These are phyloP conservation scores for Enteromius argenteus DNA, from an alignment of 2,797 vertebrate genomes.

Conservation along the genomic window DNA sequence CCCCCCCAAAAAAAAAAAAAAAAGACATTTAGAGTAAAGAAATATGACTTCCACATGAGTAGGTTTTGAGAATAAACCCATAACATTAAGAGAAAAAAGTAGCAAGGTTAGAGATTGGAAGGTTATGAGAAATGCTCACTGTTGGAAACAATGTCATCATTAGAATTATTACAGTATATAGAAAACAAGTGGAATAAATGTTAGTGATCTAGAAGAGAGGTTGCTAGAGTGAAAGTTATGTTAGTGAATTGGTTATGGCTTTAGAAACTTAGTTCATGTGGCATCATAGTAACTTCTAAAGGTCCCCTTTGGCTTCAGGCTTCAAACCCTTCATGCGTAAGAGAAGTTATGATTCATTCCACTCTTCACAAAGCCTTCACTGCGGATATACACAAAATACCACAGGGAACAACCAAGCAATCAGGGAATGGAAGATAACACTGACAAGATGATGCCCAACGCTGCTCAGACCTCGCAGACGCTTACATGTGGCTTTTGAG, in stretches of 20 bases:
- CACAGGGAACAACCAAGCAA: conserved; percentile 35
- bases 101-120: background rate
- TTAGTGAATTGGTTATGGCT: background rate
- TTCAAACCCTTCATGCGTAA: background rate
- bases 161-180: background rate
- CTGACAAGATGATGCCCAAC: conserved; percentile 34
- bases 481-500: conserved; percentile 30
- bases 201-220: background rate
- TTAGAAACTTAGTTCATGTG: background rate
- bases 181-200: background rate
- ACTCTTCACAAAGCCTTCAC: background rate
- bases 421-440: conserved; percentile 40
- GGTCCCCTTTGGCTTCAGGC: background rate
- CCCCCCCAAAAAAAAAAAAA: no score
- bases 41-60: background rate
- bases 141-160: background rate
- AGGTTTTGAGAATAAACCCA: background rate
- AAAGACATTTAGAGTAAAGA: background rate
- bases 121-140: no score
- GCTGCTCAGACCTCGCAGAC: background rate
- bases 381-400: conserved; percentile 17
- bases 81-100: background rate
- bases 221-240: no score
- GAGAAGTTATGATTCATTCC: conserved; percentile 22
- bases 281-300: background rate